Conservation (phyloP, 2,888 invertebrate species). For the Melieria crassipennis region DNA sequence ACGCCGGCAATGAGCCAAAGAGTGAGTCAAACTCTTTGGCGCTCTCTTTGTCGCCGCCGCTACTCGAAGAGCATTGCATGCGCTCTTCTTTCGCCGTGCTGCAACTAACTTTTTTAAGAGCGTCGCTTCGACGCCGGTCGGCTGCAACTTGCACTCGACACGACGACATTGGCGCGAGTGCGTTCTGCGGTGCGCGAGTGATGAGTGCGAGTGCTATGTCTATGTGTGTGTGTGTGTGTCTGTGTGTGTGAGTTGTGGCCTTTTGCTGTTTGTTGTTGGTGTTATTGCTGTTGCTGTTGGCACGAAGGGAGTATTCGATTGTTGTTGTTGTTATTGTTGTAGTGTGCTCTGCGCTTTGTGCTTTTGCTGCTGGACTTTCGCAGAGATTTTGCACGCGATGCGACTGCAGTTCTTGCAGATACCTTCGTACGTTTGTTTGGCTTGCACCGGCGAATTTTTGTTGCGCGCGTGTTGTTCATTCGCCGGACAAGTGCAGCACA, state of each 20-base stretch:
- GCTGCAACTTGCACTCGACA: too few relatives aligned
- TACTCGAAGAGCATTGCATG: not conserved
- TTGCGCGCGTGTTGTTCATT: slow-evolving; percentile 12
- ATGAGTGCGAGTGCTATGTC: slow-evolving; percentile 15
- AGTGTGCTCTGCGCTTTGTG: slow-evolving; percentile 2
- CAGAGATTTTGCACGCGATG: slow-evolving; percentile 65
- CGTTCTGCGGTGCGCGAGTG: not conserved
- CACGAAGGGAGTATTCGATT: slow-evolving; percentile 23
- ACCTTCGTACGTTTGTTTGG: slow-evolving; percentile 64
- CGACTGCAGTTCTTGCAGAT: slow-evolving; percentile 65
- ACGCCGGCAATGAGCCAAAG: too few relatives aligned
- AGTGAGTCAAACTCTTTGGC: too few relatives aligned
- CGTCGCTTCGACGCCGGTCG: too few relatives aligned
- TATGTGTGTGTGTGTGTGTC: slow-evolving; percentile 17
- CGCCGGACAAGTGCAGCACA: slow-evolving; percentile 45
- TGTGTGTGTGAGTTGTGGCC: not conserved
- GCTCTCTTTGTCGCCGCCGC: too few relatives aligned
- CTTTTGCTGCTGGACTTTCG: slow-evolving; percentile 51
- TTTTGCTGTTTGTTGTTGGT: slow-evolving; percentile 9
- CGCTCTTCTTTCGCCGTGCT: slow-evolving; percentile 1
- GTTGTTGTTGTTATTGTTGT: slow-evolving; percentile 2
- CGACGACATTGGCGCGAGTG: too few relatives aligned
- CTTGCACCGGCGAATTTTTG: slow-evolving; percentile 54
- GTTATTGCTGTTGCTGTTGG: slow-evolving; percentile 15
- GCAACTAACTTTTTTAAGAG: not conserved